These are phyloP conservation scores for Prorops nasuta DNA, from an alignment of 1,140 invertebrate species.

Conservation along the genomic window DNA sequence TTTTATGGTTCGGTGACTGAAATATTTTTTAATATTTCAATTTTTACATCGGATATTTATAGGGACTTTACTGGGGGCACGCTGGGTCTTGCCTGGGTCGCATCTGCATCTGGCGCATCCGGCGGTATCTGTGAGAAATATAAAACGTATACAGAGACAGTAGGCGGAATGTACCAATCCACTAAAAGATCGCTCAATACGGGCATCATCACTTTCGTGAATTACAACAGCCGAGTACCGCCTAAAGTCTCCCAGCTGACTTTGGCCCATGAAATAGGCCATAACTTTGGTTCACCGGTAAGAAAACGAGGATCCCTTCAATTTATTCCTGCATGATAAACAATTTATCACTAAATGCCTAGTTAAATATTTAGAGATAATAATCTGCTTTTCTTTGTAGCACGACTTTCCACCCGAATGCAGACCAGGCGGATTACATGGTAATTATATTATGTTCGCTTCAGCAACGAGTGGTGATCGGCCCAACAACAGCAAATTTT, in stretches of 20 bases:
- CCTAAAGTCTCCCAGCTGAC: constrained; percentile 97
- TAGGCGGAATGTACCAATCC: constrained; percentile 88
- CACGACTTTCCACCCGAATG: constrained; percentile 95
- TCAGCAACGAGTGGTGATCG: constrained; percentile 92
- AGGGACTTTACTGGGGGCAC: constrained; percentile 96
- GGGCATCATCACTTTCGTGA: constrained; percentile 98
- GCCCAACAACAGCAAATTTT: constrained; percentile 94
- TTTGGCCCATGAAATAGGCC: constrained; percentile 97
- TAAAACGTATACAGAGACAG: constrained; percentile 94
- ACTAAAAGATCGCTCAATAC: constrained; percentile 95
- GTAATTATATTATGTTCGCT: constrained; percentile 98
- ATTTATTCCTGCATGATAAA: too few species aligned
- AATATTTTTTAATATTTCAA: too few species aligned
- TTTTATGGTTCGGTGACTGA: too few species aligned
- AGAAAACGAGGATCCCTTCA: too few species aligned
- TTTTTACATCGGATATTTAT: constrained; percentile 28
- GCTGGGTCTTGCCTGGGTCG: constrained; percentile 97
- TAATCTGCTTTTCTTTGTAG: constrained; percentile 58
- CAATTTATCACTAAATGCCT: too few species aligned
- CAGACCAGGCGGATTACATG: constrained; percentile 79
- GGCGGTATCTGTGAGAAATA: constrained; percentile 99
- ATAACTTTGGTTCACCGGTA: constrained; percentile 98
- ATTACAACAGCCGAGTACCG: constrained; percentile 95
- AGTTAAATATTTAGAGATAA: neutral
- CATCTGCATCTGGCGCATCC: constrained; percentile 90